A percentile compares a stretch with the other conserved stretches of the same genome.
Evolutionary conservation across 2,888 invertebrate species (phyloP).

Genomic region (Ormyrus thymus): DNA sequence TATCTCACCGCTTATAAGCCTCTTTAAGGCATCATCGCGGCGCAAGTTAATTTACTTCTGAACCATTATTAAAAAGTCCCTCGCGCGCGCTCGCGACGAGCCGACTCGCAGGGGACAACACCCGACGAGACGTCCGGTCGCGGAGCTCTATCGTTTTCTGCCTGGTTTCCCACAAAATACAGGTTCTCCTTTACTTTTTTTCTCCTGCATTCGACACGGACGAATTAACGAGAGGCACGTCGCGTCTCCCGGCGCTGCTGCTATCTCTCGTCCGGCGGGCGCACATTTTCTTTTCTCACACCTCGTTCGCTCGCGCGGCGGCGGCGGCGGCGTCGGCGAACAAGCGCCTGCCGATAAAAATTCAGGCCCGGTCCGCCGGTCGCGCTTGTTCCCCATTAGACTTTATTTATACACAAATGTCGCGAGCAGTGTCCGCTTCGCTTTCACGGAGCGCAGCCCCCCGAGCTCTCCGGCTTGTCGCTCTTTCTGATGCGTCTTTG

Average conservation of each 20-base stretch:
- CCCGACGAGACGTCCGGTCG: too few relatives aligned
- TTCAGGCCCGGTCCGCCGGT: slow-evolving; percentile 33
- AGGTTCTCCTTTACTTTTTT: not conserved
- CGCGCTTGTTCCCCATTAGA: slow-evolving; percentile 54
- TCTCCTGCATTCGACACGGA: slow-evolving; percentile 26
- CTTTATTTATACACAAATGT: slow-evolving; percentile 60
- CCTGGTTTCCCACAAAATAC: too few relatives aligned
- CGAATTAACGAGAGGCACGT: slow-evolving; percentile 50
- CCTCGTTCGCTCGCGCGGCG: slow-evolving; percentile 11
- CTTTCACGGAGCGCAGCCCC: slow-evolving; percentile 36
- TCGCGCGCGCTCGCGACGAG: too few relatives aligned
- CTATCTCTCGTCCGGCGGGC: slow-evolving; percentile 21
- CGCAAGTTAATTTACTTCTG: too few relatives aligned
- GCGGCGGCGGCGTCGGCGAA: not conserved
- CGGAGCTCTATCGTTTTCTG: too few relatives aligned
- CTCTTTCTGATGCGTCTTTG: not conserved
- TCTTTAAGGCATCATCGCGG: too few relatives aligned
- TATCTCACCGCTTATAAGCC: too few relatives aligned
- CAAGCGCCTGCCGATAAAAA: slow-evolving; percentile 46
- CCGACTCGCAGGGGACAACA: too few relatives aligned
- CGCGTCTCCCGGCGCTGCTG: slow-evolving; percentile 1
- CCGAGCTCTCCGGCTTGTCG: not conserved
- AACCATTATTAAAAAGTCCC: too few relatives aligned
- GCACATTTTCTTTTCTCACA: slow-evolving; percentile 45
- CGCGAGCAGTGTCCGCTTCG: slow-evolving; percentile 39